phyloP scores from a whole-genome alignment of 2,113 vertebrate genomes.

The Pelmatolapia mariae region DNA sequence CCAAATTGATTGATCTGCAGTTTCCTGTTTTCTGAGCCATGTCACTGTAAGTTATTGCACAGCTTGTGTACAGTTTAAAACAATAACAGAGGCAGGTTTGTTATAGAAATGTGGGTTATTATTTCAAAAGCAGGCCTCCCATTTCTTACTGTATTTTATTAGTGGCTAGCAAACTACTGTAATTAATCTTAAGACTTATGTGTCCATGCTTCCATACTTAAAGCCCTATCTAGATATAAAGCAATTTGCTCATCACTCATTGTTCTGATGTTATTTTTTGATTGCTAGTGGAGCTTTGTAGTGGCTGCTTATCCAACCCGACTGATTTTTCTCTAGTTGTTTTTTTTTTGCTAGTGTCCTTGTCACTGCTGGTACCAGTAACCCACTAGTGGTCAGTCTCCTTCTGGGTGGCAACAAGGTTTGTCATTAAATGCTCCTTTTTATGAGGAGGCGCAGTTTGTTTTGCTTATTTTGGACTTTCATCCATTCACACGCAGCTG shows the following conservation, averaged over 20 bases:
- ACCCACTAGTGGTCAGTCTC: neutral
- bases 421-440: neutral
- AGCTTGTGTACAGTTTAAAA: neutral
- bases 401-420: neutral
- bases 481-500: neutral
- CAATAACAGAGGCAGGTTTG: rapidly evolving
- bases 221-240: neutral
- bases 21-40: neutral
- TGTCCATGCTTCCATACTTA: neutral
- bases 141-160: neutral
- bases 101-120: neutral
- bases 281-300: neutral
- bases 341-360: neutral
- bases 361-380: neutral
- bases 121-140: neutral
- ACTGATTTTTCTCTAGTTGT: rapidly evolving
- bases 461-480: neutral
- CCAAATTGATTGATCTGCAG: neutral
- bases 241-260: neutral
- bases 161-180: neutral
- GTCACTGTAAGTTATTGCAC: neutral
- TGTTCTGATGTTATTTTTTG: neutral
- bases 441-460: neutral
- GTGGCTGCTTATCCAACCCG: neutral
- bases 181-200: neutral